Evolutionary conservation across 1,140 invertebrate species (phyloP), one percentile per base, ranked within the genome.

Genomic region (Saccostrea echinata): DNA sequence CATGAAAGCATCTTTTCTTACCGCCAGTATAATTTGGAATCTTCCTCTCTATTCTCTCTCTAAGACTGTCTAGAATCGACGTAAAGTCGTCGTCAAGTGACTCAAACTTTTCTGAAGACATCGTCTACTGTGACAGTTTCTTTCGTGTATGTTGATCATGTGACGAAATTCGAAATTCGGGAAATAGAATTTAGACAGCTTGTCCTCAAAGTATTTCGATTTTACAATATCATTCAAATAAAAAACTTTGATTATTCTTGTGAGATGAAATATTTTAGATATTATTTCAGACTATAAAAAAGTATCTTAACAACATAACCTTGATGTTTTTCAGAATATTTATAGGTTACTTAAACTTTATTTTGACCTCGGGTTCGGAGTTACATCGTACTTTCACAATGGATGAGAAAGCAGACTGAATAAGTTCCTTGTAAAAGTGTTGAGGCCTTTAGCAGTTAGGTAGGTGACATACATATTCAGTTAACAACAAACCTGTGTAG

Each of bases 81-180:
- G 92, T 90, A 8, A 95, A 92, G 88, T 95, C 95, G 83, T 95
- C 95, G 91, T 95, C 94, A 21, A 95, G 87, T 71, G 92, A 94
- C 90, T 96, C 95, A 92, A 95, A 95, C 91, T 94, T 95, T 92
- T 96, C 94, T 9, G 95, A 95, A 85, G 95, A 95, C 95, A 95
- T 95, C 84, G 86, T 91, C 71, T 43, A 33, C 55, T 83, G 43
- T 82, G 52, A 33, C 21, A 35, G 30, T 71, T n/a, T n/a, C 8
- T 27, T 76, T 76, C 24, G 12, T 33, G 68, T 76, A 30, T 30
- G 68, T 30, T 76, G 13, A 76, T 88, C 84, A 88, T 88, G 84
- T 88, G 84, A 88, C 21, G 55, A 18, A 55, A 84, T 27, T n/a
- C 21, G 55, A 18, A 55, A 84, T 27, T n/a, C 33, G 30, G 81